A percentile compares a stretch with the other conserved stretches of the same genome.
These are phyloP conservation scores for Archilochus colubris DNA, from an alignment of 2,113 vertebrate genomes.

Conservation along the genomic window DNA sequence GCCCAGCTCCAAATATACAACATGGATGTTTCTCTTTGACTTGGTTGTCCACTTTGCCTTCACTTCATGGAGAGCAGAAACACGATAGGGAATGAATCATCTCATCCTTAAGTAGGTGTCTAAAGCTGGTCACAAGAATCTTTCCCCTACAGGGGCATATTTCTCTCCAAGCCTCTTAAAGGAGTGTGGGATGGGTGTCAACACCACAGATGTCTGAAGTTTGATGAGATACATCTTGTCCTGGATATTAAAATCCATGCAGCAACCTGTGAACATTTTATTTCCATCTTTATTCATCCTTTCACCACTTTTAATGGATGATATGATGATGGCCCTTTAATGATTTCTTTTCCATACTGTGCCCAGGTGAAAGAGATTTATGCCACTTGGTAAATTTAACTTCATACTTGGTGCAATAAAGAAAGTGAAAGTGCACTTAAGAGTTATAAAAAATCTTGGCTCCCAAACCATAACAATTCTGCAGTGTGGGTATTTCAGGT, in stretches of 20 bases:
- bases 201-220: slow-evolving; percentile 19
- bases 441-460: slow-evolving; percentile 31
- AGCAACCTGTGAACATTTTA: not conserved
- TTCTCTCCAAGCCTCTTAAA: not conserved
- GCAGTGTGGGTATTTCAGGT: slow-evolving; percentile 4
- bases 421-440: slow-evolving; percentile 28
- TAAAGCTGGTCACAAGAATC: not conserved
- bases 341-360: not conserved
- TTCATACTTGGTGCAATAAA: slow-evolving; percentile 8
- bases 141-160: not conserved
- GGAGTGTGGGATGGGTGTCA: slow-evolving; percentile 5
- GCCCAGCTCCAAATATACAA: too few species aligned
- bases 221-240: not conserved
- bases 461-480: slow-evolving; percentile 20
- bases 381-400: slow-evolving; percentile 17
- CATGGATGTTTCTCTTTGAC: not conserved
- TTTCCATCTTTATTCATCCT: not conserved
- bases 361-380: slow-evolving; percentile 29
- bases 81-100: not conserved
- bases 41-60: not conserved
- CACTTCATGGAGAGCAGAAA: not conserved
- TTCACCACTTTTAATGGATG: not conserved
- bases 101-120: not conserved
- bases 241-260: slow-evolving; percentile 1
- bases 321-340: not conserved